Percentiles rank a stretch among this genome's conserved stretches.
Evolutionary conservation across 2,797 vertebrate species (phyloP).

Genomic region (Molothrus aeneus): DNA sequence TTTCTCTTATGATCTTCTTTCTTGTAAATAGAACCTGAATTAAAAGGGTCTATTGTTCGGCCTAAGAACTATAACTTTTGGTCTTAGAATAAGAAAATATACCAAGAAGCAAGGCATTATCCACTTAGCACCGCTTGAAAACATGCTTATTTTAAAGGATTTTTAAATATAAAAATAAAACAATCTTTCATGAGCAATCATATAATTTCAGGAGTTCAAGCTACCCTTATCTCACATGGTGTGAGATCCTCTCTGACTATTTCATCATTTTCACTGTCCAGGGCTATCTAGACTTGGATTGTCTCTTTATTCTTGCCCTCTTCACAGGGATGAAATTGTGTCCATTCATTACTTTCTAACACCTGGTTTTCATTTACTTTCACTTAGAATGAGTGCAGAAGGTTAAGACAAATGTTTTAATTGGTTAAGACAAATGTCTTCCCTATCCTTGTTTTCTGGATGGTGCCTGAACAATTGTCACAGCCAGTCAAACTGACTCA

Average conservation of each 20-base stretch:
- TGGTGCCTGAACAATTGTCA: neutral
- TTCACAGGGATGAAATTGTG: neutral
- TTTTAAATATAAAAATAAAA: slow-evolving; percentile 54
- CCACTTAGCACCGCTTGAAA: neutral
- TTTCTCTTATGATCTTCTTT: neutral
- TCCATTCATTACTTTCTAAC: neutral
- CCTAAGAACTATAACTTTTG: neutral
- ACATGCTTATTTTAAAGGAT: neutral
- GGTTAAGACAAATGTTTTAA: neutral
- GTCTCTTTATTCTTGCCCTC: neutral
- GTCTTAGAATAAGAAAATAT: neutral
- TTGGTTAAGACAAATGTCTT: neutral
- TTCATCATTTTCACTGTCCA: neutral
- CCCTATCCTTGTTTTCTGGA: neutral
- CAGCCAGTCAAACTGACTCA: neutral
- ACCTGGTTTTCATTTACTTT: neutral
- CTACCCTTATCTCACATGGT: neutral
- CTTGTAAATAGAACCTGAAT: neutral
- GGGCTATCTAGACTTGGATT: neutral
- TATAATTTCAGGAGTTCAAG: neutral
- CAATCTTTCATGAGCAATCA: neutral
- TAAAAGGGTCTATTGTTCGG: neutral
- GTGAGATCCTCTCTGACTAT: neutral
- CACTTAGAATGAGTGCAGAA: neutral
- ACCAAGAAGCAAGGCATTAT: neutral